Evolutionary conservation across 2,113 vertebrate genomes (phyloP).

Genomic region (Mohoua ochrocephala): DNA sequence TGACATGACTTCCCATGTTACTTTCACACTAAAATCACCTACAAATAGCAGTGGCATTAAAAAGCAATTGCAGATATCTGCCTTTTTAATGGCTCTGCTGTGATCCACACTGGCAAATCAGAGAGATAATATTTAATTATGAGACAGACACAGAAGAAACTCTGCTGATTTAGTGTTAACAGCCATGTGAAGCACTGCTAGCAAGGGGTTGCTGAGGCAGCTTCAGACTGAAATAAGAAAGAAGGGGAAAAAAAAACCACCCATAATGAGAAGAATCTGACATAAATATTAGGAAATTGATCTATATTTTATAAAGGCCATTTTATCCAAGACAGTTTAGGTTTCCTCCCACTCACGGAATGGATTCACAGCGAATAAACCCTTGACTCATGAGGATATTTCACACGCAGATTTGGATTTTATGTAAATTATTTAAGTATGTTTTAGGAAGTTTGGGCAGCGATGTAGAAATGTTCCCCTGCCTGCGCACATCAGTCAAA

Average conservation of each 20-base stretch:
- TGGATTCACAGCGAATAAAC: conserved; percentile 6
- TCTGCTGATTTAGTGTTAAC: background rate
- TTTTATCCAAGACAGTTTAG: conserved; percentile 9
- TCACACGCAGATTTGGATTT: conserved; percentile 43
- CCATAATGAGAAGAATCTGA: background rate
- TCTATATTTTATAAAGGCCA: conserved; percentile 25
- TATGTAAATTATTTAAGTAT: conserved; percentile 49
- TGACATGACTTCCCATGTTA: background rate
- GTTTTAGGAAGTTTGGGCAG: conserved; percentile 13
- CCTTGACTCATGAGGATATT: conserved; percentile 12
- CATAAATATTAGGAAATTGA: conserved; percentile 27
- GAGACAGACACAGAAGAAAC: background rate
- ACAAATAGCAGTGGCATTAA: conserved; percentile 13
- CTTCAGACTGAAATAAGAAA: background rate
- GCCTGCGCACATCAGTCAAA: background rate
- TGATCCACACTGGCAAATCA: background rate
- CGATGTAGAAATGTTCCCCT: background rate
- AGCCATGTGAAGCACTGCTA: background rate
- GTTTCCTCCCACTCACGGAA: conserved; percentile 15
- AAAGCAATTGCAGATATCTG: conserved; percentile 6
- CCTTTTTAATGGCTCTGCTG: conserved; percentile 31
- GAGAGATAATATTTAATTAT: conserved; percentile 20
- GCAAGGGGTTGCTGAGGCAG: background rate
- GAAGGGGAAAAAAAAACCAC: background rate
- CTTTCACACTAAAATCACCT: background rate